phyloP scores from a whole-genome alignment of 2,888 invertebrate genomes.

The Spisula solida region DNA sequence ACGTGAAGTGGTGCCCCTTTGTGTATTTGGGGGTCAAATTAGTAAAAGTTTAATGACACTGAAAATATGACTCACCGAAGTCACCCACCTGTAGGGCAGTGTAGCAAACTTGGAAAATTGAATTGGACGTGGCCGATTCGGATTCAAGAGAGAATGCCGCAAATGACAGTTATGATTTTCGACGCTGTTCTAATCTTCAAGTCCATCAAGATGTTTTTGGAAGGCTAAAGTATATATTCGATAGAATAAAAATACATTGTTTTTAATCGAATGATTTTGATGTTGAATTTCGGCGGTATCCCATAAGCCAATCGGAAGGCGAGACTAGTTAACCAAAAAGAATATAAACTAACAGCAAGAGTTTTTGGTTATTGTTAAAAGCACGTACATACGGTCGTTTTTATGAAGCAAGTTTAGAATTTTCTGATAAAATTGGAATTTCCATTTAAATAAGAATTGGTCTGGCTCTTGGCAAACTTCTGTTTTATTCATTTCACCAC shows the following conservation, averaged over 20 bases:
- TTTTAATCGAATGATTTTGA: neutral
- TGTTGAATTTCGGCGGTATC: slow-evolving; percentile 26
- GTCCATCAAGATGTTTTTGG: neutral
- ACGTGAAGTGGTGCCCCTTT: no score
- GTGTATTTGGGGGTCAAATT: no score
- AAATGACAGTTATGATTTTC: neutral
- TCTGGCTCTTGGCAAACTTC: no score
- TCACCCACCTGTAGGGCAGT: no score
- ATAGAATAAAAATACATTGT: neutral
- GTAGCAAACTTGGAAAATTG: no score
- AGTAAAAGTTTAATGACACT: no score
- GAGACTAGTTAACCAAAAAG: neutral
- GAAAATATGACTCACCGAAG: no score
- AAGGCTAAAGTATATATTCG: neutral
- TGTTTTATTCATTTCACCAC: no score
- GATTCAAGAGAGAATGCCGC: neutral
- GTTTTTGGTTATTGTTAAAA: neutral
- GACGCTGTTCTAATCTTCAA: neutral
- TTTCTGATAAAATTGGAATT: no score
- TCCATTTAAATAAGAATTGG: no score
- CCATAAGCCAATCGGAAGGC: slow-evolving; percentile 1
- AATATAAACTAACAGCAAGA: neutral
- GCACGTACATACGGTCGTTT: no score
- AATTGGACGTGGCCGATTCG: neutral
- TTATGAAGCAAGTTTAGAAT: no score